These are phyloP conservation scores for Paraescarpia echinospica DNA, from an alignment of 1,140 invertebrate genomes.

Conservation along the genomic window DNA sequence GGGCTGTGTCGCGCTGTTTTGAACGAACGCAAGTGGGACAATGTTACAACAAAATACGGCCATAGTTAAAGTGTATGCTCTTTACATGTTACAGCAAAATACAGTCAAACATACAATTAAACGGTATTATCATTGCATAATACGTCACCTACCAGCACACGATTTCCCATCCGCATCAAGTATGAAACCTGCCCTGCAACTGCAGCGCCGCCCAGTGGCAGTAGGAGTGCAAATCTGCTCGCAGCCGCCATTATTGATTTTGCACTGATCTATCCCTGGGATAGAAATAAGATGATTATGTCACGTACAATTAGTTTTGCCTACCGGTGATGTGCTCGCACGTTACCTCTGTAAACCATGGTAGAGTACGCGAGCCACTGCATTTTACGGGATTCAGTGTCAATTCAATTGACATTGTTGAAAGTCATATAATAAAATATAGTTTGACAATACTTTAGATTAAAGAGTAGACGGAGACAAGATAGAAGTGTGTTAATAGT, in stretches of 20 bases:
- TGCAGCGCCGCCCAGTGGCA: constrained; percentile 48
- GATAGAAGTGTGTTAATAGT: too few relatives aligned
- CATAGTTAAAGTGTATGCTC: too few relatives aligned
- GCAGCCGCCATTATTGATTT: constrained; percentile 49
- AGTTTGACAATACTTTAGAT: too few relatives aligned
- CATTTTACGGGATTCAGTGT: too few relatives aligned
- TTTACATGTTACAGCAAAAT: too few relatives aligned
- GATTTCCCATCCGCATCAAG: constrained; percentile 48
- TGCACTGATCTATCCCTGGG: constrained; percentile 32
- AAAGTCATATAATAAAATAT: too few relatives aligned
- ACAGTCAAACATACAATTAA: too few relatives aligned
- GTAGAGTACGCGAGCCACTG: background rate
- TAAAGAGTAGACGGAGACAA: too few relatives aligned
- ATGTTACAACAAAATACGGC: too few relatives aligned
- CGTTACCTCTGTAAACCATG: background rate
- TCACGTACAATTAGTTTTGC: background rate
- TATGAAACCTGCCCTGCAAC: constrained; percentile 49
- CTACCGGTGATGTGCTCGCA: background rate
- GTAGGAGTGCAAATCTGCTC: constrained; percentile 51
- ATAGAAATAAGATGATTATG: background rate
- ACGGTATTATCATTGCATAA: background rate
- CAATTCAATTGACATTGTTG: too few relatives aligned
- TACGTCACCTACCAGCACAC: constrained; percentile 32
- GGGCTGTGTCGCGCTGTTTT: too few relatives aligned
- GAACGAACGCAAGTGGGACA: too few relatives aligned